A percentile compares a stretch with the other conserved stretches of the same genome.
Evolutionary conservation across 1,140 invertebrate genomes (phyloP).

Genomic region (Glossosoma conforme): DNA sequence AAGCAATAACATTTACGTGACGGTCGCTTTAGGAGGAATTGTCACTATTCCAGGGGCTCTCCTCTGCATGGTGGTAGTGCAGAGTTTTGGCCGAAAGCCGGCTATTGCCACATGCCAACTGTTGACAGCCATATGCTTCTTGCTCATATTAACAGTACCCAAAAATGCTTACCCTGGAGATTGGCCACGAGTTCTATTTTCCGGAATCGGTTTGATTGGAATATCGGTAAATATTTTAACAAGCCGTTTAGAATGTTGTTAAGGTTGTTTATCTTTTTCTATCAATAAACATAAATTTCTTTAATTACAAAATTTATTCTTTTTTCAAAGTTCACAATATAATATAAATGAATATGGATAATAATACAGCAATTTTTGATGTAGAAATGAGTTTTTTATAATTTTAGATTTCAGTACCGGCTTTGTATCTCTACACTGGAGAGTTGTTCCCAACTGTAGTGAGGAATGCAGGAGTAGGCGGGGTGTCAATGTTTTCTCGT

Average conservation of each 20-base stretch:
- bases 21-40: constrained; percentile 59
- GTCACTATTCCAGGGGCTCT: constrained; percentile 63
- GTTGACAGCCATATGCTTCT: constrained; percentile 54
- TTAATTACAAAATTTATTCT: too few species aligned
- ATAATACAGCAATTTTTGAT: not conserved
- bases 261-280: too few species aligned
- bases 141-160: constrained; percentile 54
- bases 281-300: too few species aligned
- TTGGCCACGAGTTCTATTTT: constrained; percentile 41
- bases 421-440: constrained; percentile 60
- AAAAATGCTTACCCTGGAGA: constrained; percentile 37
- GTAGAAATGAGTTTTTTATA: not conserved
- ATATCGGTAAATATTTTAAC: constrained; percentile 47
- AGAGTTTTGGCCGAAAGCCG: constrained; percentile 55
- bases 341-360: too few species aligned
- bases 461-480: constrained; percentile 59
- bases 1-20: constrained; percentile 65
- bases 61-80: constrained; percentile 57
- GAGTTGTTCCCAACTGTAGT: constrained; percentile 65
- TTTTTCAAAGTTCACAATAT: constrained; percentile 4
- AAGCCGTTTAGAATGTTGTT: too few species aligned
- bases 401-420: constrained; percentile 51
- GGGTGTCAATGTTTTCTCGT: constrained; percentile 57
- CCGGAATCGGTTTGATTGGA: constrained; percentile 41
- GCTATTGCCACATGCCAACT: constrained; percentile 58